Evolutionary conservation across 2,797 vertebrate genomes (phyloP).

Genomic region (Parauchenoglanis punctatus): DNA sequence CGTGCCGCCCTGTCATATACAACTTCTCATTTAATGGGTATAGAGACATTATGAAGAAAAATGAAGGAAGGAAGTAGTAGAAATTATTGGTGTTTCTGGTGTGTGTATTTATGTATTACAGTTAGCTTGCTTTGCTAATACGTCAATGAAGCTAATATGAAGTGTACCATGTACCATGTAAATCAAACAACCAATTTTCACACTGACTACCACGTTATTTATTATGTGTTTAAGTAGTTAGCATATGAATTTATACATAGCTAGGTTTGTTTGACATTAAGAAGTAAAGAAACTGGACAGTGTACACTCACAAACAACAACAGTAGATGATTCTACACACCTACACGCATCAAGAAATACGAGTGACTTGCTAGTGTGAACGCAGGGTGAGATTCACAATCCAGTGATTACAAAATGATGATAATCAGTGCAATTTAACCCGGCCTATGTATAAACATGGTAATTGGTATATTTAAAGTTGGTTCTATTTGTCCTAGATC

Average conservation of each 20-base stretch:
- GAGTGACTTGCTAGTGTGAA: not conserved
- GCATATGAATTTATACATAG: not conserved
- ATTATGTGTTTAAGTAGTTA: not conserved
- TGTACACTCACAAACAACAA: not conserved
- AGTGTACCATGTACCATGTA: not conserved
- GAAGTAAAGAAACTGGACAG: not conserved
- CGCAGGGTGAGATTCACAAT: not conserved
- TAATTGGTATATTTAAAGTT: not conserved
- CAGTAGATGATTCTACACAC: not conserved
- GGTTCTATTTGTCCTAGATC: not conserved
- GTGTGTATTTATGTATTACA: not conserved
- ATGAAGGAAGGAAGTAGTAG: not conserved
- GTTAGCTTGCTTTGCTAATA: not conserved
- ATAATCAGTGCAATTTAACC: not conserved
- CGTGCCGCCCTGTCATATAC: not conserved
- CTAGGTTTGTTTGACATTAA: not conserved
- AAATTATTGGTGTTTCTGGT: not conserved
- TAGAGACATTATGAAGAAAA: not conserved
- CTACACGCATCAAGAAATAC: not conserved
- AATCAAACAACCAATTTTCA: not conserved
- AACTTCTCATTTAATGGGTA: not conserved
- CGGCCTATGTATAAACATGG: not conserved
- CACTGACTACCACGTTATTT: not conserved
- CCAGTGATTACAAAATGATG: not conserved
- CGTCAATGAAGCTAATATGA: not conserved